Evolutionary conservation across 2,888 invertebrate species (phyloP), one percentile per base, ranked within the genome.

Genomic region (Drosophila prolongata): DNA sequence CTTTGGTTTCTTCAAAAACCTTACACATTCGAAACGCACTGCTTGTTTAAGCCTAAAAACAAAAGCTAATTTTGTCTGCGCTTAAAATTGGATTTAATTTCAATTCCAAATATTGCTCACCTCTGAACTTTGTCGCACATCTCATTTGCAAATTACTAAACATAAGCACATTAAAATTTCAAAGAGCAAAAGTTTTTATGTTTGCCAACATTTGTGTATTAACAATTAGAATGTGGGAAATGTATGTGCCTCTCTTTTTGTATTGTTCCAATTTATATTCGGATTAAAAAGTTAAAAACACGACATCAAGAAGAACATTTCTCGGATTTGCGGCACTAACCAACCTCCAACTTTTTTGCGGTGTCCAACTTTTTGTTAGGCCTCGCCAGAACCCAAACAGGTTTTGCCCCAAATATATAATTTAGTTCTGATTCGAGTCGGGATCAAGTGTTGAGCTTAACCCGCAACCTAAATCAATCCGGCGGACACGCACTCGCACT

Each of bases 381-480:
- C 10, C 16, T 19, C n/a, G 0, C 14, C 34, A 34, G 47, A 16
- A 34, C 35, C 10, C 9, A 3, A 35, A 19, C n/a, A 38, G n/a
- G 19, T 52, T 6, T 2, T 13, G 10, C 44, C 24, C n/a, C 40
- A 14, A 34, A 69, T 71, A 60, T 67, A 69, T 76, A 72, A 79
- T 75, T 70, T 65, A 59, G 65, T 75, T 47, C 46, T 61, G 57
- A 78, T 27, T 71, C 79, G 76, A 75, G 76, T 82, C 5, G 77
- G 78, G 76, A 79, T 82, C 83, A 82, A 82, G 60, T 69, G 69
- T 52, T 53, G 54, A 58, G 75, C 55, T 64, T 47, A 66, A 55
- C 67, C 52, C 75, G 59, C 44, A 75, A 83, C 79, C 87, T 76
- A 87, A 85, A 89, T 85, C 85, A 85, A 89, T 85, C 89, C 80